Conservation (phyloP, 1,140 invertebrate species). For the Druon quercuslanigerum region DNA sequence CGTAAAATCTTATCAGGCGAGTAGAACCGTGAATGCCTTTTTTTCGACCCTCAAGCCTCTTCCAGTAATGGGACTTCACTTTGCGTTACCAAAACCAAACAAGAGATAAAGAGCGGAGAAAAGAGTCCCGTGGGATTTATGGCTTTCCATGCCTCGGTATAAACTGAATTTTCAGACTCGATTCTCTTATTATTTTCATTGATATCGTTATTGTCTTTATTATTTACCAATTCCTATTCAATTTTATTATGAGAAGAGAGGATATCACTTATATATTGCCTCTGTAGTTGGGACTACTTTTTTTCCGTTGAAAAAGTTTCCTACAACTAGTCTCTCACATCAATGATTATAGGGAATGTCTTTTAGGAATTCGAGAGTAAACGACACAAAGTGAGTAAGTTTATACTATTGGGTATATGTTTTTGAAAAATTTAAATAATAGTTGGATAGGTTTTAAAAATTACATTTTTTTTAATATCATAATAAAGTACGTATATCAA, state of each 20-base stretch:
- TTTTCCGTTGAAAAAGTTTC: neutral
- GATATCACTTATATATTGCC: neutral
- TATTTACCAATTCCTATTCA: neutral
- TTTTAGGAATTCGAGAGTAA: too few relatives aligned
- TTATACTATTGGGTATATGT: too few relatives aligned
- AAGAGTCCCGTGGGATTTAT: conserved; percentile 12
- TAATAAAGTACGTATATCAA: too few relatives aligned
- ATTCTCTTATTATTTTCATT: conserved; percentile 12
- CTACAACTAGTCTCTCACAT: too few relatives aligned
- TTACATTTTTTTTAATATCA: too few relatives aligned
- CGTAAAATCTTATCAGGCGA: conserved; percentile 53
- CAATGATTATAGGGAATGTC: too few relatives aligned
- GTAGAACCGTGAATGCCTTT: conserved; percentile 14
- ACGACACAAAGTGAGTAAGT: too few relatives aligned
- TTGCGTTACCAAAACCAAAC: conserved; percentile 24
- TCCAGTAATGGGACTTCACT: conserved; percentile 16
- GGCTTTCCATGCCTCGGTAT: neutral
- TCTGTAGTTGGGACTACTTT: neutral
- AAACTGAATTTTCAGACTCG: neutral
- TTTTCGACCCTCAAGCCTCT: conserved; percentile 4
- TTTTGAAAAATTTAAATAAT: too few relatives aligned
- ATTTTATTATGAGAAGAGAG: neutral
- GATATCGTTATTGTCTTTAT: conserved; percentile 2
- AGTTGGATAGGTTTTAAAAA: too few relatives aligned
- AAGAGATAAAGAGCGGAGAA: conserved; percentile 12